Evolutionary conservation across 2,888 invertebrate species (phyloP).

Genomic region (Acheta domesticus): DNA sequence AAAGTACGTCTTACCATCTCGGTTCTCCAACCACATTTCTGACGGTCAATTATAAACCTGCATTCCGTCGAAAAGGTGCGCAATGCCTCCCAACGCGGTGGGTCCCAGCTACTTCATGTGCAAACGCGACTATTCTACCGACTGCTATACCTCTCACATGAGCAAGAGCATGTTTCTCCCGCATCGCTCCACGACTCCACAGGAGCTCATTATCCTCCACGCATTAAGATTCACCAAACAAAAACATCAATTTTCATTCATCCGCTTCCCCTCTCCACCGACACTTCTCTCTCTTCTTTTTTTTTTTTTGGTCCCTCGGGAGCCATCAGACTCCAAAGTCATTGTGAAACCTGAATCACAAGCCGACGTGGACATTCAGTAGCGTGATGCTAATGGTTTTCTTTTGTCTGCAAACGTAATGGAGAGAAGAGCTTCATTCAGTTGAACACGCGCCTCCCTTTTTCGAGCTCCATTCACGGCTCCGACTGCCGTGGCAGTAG

Average conservation of each 20-base stretch:
- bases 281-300: background rate
- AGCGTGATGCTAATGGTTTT: slow-evolving; percentile 9
- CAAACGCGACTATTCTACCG: too few relatives aligned
- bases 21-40: too few relatives aligned
- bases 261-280: background rate
- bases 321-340: background rate
- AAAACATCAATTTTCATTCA: background rate
- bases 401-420: background rate
- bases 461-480: background rate
- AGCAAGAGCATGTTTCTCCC: too few relatives aligned
- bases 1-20: too few relatives aligned
- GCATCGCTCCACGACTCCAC: background rate
- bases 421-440: slow-evolving; percentile 18
- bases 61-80: too few relatives aligned
- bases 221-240: background rate
- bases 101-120: too few relatives aligned
- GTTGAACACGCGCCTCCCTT: background rate
- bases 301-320: background rate
- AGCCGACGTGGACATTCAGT: slow-evolving; percentile 18
- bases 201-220: background rate
- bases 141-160: too few relatives aligned
- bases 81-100: too few relatives aligned
- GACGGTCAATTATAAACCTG: too few relatives aligned
- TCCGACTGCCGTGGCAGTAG: background rate
- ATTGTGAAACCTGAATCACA: slow-evolving; percentile 18